Percentiles rank a stretch among this genome's conserved stretches.
phyloP scores from a whole-genome alignment of 2,888 invertebrate genomes.

The Drosophila anceps region DNA sequence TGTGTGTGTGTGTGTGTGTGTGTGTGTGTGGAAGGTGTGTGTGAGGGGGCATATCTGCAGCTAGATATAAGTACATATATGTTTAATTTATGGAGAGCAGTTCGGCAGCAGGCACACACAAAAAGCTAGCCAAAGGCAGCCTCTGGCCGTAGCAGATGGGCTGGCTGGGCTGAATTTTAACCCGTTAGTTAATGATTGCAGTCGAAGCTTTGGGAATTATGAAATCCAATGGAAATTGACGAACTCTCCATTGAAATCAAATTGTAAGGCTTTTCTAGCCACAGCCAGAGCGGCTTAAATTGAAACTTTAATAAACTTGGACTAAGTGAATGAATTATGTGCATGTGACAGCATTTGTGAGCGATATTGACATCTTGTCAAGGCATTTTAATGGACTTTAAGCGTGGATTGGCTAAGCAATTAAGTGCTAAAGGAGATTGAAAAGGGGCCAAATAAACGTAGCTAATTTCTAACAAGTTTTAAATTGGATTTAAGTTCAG shows the following conservation, averaged over 20 bases:
- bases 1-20: constrained; percentile 1
- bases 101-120: constrained; percentile 5
- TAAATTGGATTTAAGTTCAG: neutral
- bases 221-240: constrained; percentile 8
- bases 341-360: neutral
- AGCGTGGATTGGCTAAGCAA: neutral
- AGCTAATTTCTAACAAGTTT: neutral
- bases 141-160: constrained; percentile 16
- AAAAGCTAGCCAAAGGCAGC: constrained; percentile 33
- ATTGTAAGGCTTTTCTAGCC: neutral
- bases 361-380: constrained; percentile 3
- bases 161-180: constrained; percentile 47
- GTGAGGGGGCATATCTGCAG: constrained; percentile 18
- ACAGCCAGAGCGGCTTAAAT: neutral
- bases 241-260: neutral
- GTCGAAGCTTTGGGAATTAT: constrained; percentile 8
- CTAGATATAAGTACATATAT: constrained; percentile 35
- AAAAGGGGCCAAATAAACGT: too few relatives aligned
- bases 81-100: constrained; percentile 65
- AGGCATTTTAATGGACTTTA: neutral
- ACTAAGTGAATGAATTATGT: neutral
- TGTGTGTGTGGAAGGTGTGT: constrained; percentile 10
- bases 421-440: neutral
- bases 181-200: constrained; percentile 49
- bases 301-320: constrained; percentile 1